phyloP scores from a whole-genome alignment of 2,113 vertebrate species.

The Tinamus guttatus region DNA sequence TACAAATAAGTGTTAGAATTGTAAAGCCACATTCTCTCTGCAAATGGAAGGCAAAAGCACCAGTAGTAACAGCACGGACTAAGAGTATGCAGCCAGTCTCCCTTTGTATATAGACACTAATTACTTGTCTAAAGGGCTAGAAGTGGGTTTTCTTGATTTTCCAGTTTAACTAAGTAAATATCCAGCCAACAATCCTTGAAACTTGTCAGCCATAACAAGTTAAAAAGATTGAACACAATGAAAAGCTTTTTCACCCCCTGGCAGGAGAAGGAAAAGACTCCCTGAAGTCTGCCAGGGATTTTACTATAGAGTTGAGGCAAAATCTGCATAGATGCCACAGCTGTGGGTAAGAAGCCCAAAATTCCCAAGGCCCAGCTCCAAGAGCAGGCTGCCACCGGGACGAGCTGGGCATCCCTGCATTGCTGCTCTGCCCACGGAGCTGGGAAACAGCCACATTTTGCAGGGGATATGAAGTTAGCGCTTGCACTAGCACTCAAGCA shows the following conservation, averaged over 20 bases:
- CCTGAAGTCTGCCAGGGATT: neutral
- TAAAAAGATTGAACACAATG: neutral
- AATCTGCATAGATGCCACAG: neutral
- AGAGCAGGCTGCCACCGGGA: neutral
- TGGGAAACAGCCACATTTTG: neutral
- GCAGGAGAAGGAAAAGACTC: neutral
- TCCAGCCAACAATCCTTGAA: neutral
- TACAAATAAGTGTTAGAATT: neutral
- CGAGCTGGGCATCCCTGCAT: neutral
- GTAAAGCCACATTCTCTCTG: neutral
- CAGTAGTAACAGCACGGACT: neutral
- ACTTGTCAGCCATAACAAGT: neutral
- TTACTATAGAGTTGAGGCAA: neutral
- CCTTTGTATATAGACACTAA: accelerated
- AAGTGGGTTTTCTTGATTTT: neutral
- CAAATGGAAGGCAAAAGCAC: neutral
- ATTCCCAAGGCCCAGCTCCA: neutral
- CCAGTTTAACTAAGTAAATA: neutral
- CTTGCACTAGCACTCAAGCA: too few species aligned
- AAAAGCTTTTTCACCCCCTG: accelerated
- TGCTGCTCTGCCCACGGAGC: neutral
- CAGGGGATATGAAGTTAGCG: too few species aligned
- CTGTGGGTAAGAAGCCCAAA: neutral
- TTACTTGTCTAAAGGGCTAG: neutral
- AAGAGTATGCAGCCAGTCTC: neutral